Evolutionary conservation across 2,113 vertebrate genomes (phyloP).

Genomic region (Pandion haliaetus): DNA sequence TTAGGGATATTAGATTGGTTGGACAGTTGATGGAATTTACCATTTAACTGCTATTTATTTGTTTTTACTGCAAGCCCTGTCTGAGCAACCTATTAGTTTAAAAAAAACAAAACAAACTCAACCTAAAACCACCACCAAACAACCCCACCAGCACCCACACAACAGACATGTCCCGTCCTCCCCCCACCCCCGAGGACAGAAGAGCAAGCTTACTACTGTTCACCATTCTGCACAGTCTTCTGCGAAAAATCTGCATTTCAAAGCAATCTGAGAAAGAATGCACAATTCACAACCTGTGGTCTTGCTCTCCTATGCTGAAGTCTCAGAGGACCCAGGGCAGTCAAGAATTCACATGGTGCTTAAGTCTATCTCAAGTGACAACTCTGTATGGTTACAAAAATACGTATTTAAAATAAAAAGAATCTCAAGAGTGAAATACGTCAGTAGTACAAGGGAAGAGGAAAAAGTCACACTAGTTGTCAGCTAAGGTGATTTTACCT

Average conservation of each 20-base stretch:
- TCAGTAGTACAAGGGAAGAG: neutral
- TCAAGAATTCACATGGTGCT: neutral
- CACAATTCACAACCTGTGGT: neutral
- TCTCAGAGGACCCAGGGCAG: neutral
- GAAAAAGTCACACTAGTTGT: neutral
- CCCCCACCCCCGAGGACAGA: neutral
- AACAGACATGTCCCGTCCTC: too few relatives aligned
- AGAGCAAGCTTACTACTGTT: neutral
- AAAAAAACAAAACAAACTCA: neutral
- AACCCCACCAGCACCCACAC: neutral
- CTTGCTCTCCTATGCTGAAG: neutral
- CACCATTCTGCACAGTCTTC: neutral
- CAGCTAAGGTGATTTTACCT: neutral
- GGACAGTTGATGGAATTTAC: neutral
- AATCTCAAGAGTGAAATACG: neutral
- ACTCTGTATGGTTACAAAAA: neutral
- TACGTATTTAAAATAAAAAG: neutral
- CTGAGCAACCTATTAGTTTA: neutral
- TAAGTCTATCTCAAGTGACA: neutral
- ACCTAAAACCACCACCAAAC: neutral
- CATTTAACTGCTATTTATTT: neutral
- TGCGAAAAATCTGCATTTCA: neutral
- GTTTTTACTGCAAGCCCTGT: neutral
- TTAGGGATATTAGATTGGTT: neutral
- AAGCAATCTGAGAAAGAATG: neutral